Conservation (phyloP, 2,888 invertebrate species). For the Andrena bucephala region DNA sequence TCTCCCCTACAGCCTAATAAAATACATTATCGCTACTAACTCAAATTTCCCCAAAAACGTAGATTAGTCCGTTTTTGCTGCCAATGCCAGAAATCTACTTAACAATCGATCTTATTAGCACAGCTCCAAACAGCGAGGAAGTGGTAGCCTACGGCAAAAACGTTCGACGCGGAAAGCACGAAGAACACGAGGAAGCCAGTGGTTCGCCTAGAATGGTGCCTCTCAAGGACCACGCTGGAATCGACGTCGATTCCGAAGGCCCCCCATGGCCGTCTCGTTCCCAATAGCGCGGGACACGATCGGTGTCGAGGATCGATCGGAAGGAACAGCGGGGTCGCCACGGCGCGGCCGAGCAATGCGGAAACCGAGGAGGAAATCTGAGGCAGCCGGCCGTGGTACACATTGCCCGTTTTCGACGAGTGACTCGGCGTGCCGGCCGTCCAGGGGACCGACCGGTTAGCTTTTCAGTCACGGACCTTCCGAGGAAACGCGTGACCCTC, state of each 20-base stretch:
- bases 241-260: conserved; percentile 43
- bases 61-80: too few relatives aligned
- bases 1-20: too few relatives aligned
- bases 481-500: conserved; percentile 65
- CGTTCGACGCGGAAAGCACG: neutral
- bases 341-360: conserved; percentile 63
- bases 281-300: conserved; percentile 24
- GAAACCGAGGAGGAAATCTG: conserved; percentile 64
- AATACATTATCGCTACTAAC: too few relatives aligned
- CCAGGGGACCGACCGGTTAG: conserved; percentile 65
- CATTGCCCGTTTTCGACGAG: conserved; percentile 22
- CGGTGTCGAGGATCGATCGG: conserved; percentile 50
- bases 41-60: too few relatives aligned
- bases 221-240: conserved; percentile 35
- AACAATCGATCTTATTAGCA: too few relatives aligned
- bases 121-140: too few relatives aligned
- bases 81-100: too few relatives aligned
- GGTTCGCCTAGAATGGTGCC: conserved; percentile 26
- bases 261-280: conserved; percentile 13
- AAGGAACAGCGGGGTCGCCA: conserved; percentile 41
- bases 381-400: conserved; percentile 55
- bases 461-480: conserved; percentile 80
- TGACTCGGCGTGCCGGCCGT: neutral
- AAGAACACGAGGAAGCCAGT: neutral
- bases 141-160: neutral